These are phyloP conservation scores for Lysandra bellargus DNA, from an alignment of 2,888 invertebrate species.

Conservation along the genomic window DNA sequence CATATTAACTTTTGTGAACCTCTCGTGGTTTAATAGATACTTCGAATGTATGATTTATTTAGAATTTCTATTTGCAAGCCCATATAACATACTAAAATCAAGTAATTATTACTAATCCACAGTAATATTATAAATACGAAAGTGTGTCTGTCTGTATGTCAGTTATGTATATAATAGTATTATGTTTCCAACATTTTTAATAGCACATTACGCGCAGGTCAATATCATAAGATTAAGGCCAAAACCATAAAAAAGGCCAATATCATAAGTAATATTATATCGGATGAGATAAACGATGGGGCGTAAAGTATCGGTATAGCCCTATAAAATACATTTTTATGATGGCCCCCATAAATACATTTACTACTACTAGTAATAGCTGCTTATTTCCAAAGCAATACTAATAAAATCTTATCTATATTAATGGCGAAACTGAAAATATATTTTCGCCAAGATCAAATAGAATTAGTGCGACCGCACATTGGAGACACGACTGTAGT, in stretches of 20 bases:
- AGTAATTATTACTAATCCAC: too few species aligned
- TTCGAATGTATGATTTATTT: too few species aligned
- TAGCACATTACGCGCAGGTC: neutral
- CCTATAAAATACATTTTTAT: slow-evolving; percentile 23
- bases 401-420: neutral
- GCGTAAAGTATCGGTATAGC: neutral
- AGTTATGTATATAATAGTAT: too few species aligned
- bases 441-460: neutral
- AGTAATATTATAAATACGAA: too few species aligned
- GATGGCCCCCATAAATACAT: slow-evolving; percentile 1
- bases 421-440: neutral
- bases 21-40: too few species aligned
- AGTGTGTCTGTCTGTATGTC: too few species aligned
- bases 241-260: neutral
- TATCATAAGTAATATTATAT: neutral
- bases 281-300: slow-evolving; percentile 5
- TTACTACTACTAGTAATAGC: slow-evolving; percentile 7
- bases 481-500: too few species aligned
- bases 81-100: too few species aligned
- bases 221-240: neutral
- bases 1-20: too few species aligned
- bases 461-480: too few species aligned
- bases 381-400: slow-evolving; percentile 3
- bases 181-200: neutral
- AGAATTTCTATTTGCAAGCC: too few species aligned